Base-by-base conservation (phyloP, 92 coral and sea anemone genomes). In the Porites evermanni region DNA sequence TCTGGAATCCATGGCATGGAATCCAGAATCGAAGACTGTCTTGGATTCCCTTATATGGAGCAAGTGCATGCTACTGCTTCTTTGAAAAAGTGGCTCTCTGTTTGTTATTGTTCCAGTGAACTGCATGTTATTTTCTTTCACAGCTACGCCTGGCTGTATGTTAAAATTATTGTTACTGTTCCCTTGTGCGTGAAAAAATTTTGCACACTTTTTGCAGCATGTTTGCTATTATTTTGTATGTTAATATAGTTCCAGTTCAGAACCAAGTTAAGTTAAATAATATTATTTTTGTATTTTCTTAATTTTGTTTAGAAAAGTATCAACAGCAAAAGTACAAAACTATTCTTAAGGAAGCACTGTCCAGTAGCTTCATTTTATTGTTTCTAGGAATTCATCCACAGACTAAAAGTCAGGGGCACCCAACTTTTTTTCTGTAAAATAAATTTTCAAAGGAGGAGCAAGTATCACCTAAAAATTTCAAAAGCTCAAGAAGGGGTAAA, bases 281-380 rank as follows among this genome's bases (percentile, higher is more conserved):
- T 54, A 18, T 61, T 77, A 77, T 78, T 78, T 78, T 78, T 78
- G 81, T 63, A 78, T 26, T 78, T 64, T 68, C 17, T 68, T 12
- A 2, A 59, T 44, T 78, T 78, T 78, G 63, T 78, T 32, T 26
- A 61, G 70, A 78, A 18, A 63, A 19, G 44, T 60, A 29, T 9
- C 47, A 4, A 38, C 47, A 4, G 6, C 47, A 38, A 38, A 38
- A 38, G 47, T 38, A 38, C 7, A 38, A 38, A 38, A 38, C 47
- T 38, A 38, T 38, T 0, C 7, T 4, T 38, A 38, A 4, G 1
- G 47, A 38, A 38, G 6, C 47, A 38, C 47, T 4, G 47, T 38
- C 47, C 47, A 13, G 20, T 17, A 32, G 53, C 18, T 5, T 3
- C n/a, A 1, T 10, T 11, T 4, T 17, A 52, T 0, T 16, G 56